Evolutionary conservation across 2,113 vertebrate species (phyloP).

Genomic region (Lagopus muta): DNA sequence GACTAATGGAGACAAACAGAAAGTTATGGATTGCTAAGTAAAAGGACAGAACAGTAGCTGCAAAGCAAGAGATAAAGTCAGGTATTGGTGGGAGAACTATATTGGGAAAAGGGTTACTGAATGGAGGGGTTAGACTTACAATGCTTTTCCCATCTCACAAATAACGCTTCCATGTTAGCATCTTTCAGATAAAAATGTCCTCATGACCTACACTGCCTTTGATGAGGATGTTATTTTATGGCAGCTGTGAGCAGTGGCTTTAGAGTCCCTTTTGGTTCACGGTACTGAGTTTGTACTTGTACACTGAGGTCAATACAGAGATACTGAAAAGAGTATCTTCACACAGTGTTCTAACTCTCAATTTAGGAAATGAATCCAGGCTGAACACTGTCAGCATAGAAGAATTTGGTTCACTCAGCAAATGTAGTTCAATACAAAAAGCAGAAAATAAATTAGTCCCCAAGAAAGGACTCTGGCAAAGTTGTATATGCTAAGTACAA

Average conservation of each 20-base stretch:
- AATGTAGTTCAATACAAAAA: slow-evolving; percentile 5
- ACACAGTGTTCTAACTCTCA: neutral
- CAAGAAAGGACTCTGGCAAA: neutral
- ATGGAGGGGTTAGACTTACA: neutral
- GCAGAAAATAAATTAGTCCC: neutral
- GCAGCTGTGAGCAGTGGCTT: neutral
- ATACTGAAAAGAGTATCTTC: neutral
- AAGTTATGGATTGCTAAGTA: slow-evolving; percentile 20
- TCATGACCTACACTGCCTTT: neutral
- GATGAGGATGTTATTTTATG: neutral
- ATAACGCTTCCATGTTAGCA: neutral
- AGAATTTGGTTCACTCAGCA: slow-evolving; percentile 22
- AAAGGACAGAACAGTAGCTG: neutral
- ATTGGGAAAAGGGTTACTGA: neutral
- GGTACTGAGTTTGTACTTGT: neutral
- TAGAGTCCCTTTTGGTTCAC: neutral
- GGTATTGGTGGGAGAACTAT: neutral
- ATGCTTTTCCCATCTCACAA: neutral
- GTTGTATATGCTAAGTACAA: neutral
- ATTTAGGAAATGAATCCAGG: neutral
- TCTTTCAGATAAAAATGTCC: neutral
- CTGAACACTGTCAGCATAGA: neutral
- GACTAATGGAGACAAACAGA: slow-evolving; percentile 31
- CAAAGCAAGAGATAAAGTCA: neutral
- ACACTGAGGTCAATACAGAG: neutral